Evolutionary conservation across 92 coral and sea anemone genomes (phyloP), one percentile per base, ranked within the genome.

Genomic region (Zoanthus sansibaricus): DNA sequence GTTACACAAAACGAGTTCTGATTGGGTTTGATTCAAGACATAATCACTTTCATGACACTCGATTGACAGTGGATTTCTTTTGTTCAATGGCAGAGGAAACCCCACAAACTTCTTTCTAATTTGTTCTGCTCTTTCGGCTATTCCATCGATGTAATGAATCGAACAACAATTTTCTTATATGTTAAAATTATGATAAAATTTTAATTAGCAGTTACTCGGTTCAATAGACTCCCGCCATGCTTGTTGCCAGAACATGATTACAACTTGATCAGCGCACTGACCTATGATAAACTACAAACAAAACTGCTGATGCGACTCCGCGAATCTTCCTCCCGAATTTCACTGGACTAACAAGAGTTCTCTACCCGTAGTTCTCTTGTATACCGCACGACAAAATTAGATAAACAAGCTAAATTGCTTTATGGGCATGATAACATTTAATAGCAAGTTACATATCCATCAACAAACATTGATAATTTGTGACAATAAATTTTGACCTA

Each of bases 181-280:
- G 71, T 87, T 82, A 70, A 48, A 58, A 31, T 75, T 11, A 84
- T 62, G 46, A 71, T 91, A 47, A 91, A 91, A 88, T 88, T 88
- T 91, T 91, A 55, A 91, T 91, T 88, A 78, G 82, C 73, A 72
- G 73, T 76, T 21, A 58, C 17, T 77, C 87, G 87, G 86, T 88
- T 91, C 93, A 71, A 83, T 71, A 74, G 89, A 70, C 86, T 78
- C 91, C 91, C 89, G 93, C 93, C 76, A 88, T 86, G 91, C 54
- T 82, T 68, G 83, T 32, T 82, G 82, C 83, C 91, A 82, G 86
- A n/a, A 44, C 42, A 30, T 79, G 73, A 79, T n/a, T 18, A 62
- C 55, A 44, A 5, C 56, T 62, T 79, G 55, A 59, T 79, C 37
- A 64, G 16, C 64, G 46, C 75, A 42, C 17, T 45, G 51, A 79